Base-by-base conservation (phyloP, 2,113 vertebrate genomes). In the Irena cyanogastra region DNA sequence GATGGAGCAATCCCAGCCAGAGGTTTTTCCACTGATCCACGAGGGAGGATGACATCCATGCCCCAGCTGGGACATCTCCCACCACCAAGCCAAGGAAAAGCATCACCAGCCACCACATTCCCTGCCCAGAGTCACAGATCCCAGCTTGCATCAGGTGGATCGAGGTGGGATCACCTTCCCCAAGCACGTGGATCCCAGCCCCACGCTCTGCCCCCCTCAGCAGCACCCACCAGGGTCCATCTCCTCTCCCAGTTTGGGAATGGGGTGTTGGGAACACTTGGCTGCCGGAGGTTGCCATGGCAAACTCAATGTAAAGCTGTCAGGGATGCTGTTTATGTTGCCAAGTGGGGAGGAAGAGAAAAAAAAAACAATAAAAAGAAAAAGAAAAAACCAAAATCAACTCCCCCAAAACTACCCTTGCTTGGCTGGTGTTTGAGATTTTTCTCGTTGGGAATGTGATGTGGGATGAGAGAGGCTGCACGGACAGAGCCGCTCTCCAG, bases 231-330 rank as follows among this genome's bases (percentile, higher is more conserved):
- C 1, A 2, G 74, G 65, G 52, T 44, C 54, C 20, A 0, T 14
- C 89, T 94, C 96, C 95, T 61, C 94, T 94, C 90, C 96, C 75
- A 50, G 49, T 50, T 16, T 13, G 22, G 68, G 35, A 82, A 92
- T 17, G 87, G 93, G 95, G 70, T 77, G 86, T 11, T 93, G 90
- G 93, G 83, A 97, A 92, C 88, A 57, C 89, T 74, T 5, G 17
- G 95, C 72, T 86, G 44, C 81, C n/a, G 59, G 27, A 70, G 91
- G 98, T 98, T 98, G 97, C 97, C 94, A 97, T 98, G 97, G 97
- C 80, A 96, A 98, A 97, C 87, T 61, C 91, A 95, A 90, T 77
- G 91, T 83, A 97, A 95, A 97, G 96, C 94, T 90, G 65, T 52
- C 84, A 61, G 87, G 18, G 90, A 86, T 81, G 90, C 89, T 97